Conservation (phyloP, 1,140 invertebrate genomes). For the Drosophila ficusphila region DNA sequence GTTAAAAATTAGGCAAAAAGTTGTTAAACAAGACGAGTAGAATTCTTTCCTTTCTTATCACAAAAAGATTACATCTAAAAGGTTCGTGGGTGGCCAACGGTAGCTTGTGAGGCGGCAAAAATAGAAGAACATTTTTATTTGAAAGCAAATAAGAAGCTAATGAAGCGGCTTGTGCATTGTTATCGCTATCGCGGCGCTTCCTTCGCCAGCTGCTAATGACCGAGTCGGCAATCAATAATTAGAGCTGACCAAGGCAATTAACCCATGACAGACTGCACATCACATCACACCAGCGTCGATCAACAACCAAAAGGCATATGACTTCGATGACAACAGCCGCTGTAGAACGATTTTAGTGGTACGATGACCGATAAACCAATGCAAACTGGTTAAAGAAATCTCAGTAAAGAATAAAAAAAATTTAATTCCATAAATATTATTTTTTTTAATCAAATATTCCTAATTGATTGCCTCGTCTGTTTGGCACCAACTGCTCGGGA, state of each 20-base stretch:
- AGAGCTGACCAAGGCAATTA: conserved; percentile 44
- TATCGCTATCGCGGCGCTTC: conserved; percentile 24
- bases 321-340: conserved; percentile 17
- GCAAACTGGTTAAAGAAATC: not conserved
- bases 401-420: not conserved
- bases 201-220: conserved; percentile 40
- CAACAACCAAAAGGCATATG: conserved; percentile 22
- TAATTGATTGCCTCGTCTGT: not conserved
- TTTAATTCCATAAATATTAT: no score
- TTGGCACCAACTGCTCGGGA: conserved; percentile 1
- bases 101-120: no score
- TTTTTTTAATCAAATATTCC: not conserved
- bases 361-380: conserved; percentile 11
- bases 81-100: no score
- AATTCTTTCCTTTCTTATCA: no score
- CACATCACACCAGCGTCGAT: conserved; percentile 14
- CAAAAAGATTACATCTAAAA: no score
- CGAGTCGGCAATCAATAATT: conserved; percentile 45
- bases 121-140: not conserved
- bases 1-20: not conserved
- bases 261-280: conserved; percentile 33
- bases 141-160: not conserved
- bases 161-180: conserved; percentile 15
- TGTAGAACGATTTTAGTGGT: conserved; percentile 8
- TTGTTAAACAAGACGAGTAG: not conserved